Evolutionary conservation across 2,113 vertebrate species (phyloP), one percentile per base, ranked within the genome.

Genomic region (Bambusicola thoracicus): DNA sequence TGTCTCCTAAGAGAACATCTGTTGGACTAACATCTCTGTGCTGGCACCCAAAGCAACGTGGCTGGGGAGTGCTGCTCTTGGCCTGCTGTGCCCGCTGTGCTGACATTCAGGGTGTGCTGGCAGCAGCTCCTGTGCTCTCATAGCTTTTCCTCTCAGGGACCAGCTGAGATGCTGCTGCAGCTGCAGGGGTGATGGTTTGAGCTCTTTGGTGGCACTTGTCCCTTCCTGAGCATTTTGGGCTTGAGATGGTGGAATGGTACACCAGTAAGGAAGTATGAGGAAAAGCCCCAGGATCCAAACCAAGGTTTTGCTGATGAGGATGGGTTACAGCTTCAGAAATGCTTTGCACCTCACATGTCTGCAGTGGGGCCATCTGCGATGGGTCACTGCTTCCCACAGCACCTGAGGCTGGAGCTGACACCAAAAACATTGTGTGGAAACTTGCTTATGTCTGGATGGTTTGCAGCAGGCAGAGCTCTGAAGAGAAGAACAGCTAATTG

Each of bases 401-500:
- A 1, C 75, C 61, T 67, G 80, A 92, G 87, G 81, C 69, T 61
- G 49, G 36, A 84, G 61, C 46, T 44, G 80, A 91, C 74, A 80
- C 55, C 36, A 73, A 70, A 92, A 91, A 43, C 59, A 41, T 73
- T 68, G 62, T 12, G 62, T 94, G 63, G 81, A 90, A 96, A 80
- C 66, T 92, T 86, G 82, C 73, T 80, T 46, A 22, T 75, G 72
- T 72, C 67, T 90, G 51, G 76, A 70, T 61, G 20, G 75, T n/a
- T 83, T 76, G 73, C 85, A 94, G 74, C 51, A 88, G 61, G 89
- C 46, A 75, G 77, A 63, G 48, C 76, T 91, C 87, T 51, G 70
- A 66, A 40, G 78, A 81, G 63, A 84, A 89, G 81, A 89, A 20
- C 46, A 58, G 41, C 38, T 87, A 75, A 81, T 77, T 91, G 81